Base-by-base conservation (phyloP, 2,113 vertebrate genomes). In the Steatornis caripensis region DNA sequence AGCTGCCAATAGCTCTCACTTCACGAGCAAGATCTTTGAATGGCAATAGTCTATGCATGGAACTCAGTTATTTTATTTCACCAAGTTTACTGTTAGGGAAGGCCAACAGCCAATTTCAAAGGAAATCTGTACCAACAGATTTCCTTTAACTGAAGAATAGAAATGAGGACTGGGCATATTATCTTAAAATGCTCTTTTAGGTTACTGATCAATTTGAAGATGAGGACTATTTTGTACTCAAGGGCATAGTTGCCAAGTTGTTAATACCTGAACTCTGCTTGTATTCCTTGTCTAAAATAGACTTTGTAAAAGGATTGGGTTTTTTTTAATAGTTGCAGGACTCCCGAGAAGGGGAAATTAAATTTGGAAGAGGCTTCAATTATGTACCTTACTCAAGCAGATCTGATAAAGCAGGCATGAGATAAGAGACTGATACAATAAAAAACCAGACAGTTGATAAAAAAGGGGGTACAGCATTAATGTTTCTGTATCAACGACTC, bases 141-240 rank as follows among this genome's bases (percentile, higher is more conserved):
- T 90, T 95, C 76, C 54, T 86, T 79, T 69, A 86, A 26, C 71
- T 32, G 46, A 74, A 93, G 45, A 51, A 77, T 70, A 65, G 18
- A 90, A 93, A 71, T 45, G 19, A 90, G 43, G 32, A 88, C 49
- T 14, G 14, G 29, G 23, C 11, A 17, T 37, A 49, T 92, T 88
- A 69, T 68, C 83, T 92, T 74, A 74, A 92, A 88, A 86, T 41
- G 22, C 12, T 77, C 46, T 72, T 84, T 76, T 37, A 77, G 49
- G 19, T 92, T 93, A 57, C 58, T 74, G 58, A 84, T 95, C 83
- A 70, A 51, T 90, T 81, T 89, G 69, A 88, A 86, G 92, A 84
- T 69, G 39, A 55, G 39, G 26, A 86, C 21, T 75, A 36, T 78
- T 90, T 81, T 82, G 45, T 64, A 41, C 82, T 87, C 64, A 90